Conservation (phyloP, 2,888 invertebrate genomes). For the Drosophila dives region DNA sequence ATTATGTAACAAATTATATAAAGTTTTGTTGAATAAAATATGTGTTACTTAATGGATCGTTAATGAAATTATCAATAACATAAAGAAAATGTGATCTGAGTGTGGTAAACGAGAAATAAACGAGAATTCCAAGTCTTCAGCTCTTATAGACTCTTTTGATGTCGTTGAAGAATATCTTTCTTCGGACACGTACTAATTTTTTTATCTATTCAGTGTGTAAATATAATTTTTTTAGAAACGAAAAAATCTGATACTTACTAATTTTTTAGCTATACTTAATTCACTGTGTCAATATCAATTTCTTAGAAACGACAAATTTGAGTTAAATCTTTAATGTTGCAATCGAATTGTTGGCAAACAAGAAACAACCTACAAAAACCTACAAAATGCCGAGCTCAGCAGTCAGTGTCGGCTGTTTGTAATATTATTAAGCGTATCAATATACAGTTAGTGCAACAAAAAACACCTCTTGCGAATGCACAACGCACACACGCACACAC, state of each 20-base stretch:
- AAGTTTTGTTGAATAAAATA: background rate
- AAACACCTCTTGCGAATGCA: slow-evolving; percentile 62
- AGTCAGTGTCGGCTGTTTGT: slow-evolving; percentile 60
- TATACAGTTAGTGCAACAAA: slow-evolving; percentile 50
- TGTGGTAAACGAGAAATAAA: background rate
- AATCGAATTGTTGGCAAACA: slow-evolving; percentile 27
- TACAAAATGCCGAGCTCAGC: slow-evolving; percentile 28
- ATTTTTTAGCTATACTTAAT: background rate
- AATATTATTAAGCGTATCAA: slow-evolving; percentile 69
- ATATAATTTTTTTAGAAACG: background rate
- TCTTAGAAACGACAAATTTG: background rate
- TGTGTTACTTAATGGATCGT: background rate
- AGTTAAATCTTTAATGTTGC: slow-evolving; percentile 18
- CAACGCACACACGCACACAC: slow-evolving; percentile 32
- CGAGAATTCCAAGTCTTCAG: background rate
- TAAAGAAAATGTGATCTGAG: background rate
- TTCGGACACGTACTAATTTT: background rate
- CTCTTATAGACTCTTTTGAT: background rate
- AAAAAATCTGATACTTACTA: background rate
- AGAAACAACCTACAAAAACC: slow-evolving; percentile 14
- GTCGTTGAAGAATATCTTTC: too few species aligned
- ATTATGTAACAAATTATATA: background rate
- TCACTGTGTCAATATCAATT: background rate
- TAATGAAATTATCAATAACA: background rate
- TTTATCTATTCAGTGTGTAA: background rate